phyloP scores from a whole-genome alignment of 2,113 vertebrate genomes.

The Myotis lucifugus region DNA sequence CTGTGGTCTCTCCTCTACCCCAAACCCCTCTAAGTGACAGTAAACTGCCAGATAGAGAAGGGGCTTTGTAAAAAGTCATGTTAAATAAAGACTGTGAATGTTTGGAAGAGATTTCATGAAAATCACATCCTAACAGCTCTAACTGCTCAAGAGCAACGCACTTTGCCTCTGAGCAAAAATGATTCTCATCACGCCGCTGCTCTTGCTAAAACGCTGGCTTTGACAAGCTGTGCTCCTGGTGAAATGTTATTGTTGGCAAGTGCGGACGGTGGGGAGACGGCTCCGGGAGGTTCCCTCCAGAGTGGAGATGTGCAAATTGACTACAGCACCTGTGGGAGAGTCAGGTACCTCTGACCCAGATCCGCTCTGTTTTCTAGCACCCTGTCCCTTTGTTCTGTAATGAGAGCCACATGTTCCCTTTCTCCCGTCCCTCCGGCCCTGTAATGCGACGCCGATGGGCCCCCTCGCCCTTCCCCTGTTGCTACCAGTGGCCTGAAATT shows the following conservation, averaged over 20 bases:
- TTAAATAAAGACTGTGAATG: conserved; percentile 68
- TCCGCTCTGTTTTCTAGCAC: conserved; percentile 80
- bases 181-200: conserved; percentile 76
- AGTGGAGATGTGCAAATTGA: conserved; percentile 83
- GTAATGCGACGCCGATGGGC: conserved; percentile 67
- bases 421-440: conserved; percentile 70
- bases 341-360: conserved; percentile 79
- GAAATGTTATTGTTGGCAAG: conserved; percentile 85
- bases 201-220: conserved; percentile 77
- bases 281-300: conserved; percentile 72
- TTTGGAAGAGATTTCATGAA: conserved; percentile 70
- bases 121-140: conserved; percentile 77
- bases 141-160: conserved; percentile 68
- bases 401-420: conserved; percentile 81
- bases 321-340: conserved; percentile 79
- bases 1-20: background rate
- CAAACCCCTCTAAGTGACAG: background rate
- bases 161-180: conserved; percentile 79
- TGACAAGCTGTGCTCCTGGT: conserved; percentile 83
- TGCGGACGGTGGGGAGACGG: conserved; percentile 47
- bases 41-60: conserved; percentile 68
- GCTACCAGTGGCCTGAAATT: conserved; percentile 58
- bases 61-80: conserved; percentile 63
- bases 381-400: conserved; percentile 78
- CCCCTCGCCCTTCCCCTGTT: conserved; percentile 26